A percentile compares a stretch with the other conserved stretches of the same genome.
phyloP scores from a whole-genome alignment of 2,888 invertebrate species.

The Lepidochrysops patricia region DNA sequence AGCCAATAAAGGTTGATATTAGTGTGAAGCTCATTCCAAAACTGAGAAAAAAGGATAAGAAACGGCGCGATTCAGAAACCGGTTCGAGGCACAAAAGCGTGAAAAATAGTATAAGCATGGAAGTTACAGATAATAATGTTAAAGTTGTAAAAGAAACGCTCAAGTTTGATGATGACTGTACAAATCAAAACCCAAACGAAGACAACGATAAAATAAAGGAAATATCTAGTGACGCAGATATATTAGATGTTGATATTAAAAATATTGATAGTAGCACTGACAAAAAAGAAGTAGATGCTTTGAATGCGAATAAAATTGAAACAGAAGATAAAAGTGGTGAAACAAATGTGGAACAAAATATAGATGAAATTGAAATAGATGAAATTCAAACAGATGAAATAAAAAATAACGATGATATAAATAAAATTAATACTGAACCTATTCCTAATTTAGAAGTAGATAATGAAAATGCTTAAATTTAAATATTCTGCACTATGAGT shows the following conservation, averaged over 20 bases:
- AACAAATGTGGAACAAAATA: constrained; percentile 9
- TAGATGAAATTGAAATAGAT: constrained; percentile 7
- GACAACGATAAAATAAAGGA: constrained; percentile 21
- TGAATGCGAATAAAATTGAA: constrained; percentile 3
- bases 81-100: constrained; percentile 44
- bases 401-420: neutral
- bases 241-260: neutral
- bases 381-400: neutral
- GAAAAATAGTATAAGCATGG: constrained; percentile 62
- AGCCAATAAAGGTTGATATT: constrained; percentile 85
- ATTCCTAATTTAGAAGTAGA: neutral
- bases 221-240: constrained; percentile 5
- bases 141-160: constrained; percentile 50
- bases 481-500: neutral
- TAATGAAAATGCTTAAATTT: neutral
- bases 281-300: neutral
- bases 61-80: constrained; percentile 45
- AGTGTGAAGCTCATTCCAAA: constrained; percentile 84
- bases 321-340: constrained; percentile 11
- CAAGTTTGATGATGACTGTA: constrained; percentile 43
- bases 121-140: constrained; percentile 52
- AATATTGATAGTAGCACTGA: neutral
- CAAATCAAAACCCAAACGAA: constrained; percentile 26
- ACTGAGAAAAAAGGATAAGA: constrained; percentile 59
- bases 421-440: neutral